Conservation (phyloP, 2,797 vertebrate species). For the Emydoidea blandingii region DNA sequence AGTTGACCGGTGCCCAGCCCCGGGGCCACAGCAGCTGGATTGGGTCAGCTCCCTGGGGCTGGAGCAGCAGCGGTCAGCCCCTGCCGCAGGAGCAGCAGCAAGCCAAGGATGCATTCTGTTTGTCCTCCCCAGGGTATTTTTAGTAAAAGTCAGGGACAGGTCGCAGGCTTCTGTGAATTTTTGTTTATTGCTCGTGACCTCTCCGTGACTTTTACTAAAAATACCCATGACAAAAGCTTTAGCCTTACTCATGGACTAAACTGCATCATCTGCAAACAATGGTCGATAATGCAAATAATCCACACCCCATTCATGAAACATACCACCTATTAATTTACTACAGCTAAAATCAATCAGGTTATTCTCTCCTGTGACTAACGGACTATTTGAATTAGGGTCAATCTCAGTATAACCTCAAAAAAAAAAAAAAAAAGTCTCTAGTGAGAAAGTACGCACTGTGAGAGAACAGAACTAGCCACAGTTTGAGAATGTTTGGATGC, state of each 20-base stretch:
- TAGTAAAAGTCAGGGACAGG: too few species aligned
- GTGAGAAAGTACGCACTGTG: neutral
- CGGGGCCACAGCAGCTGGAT: too few species aligned
- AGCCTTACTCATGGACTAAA: neutral
- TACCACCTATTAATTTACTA: neutral
- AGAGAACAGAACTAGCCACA: neutral
- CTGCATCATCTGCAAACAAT: neutral
- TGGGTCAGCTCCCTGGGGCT: too few species aligned
- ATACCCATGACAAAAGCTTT: too few species aligned
- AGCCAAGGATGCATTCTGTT: too few species aligned
- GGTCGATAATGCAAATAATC: neutral
- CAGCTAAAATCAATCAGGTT: neutral
- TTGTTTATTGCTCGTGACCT: too few species aligned
- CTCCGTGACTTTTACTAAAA: too few species aligned
- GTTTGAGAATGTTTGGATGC: neutral
- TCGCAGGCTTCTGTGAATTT: too few species aligned
- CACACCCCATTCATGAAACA: neutral
- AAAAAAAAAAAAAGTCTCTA: neutral
- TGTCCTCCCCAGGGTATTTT: too few species aligned
- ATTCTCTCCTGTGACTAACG: neutral
- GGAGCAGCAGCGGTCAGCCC: too few species aligned
- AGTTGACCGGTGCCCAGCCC: too few species aligned
- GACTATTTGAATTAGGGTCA: neutral
- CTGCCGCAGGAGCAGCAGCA: too few species aligned
- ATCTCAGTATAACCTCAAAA: neutral